phyloP scores from a whole-genome alignment of 2,888 invertebrate genomes.

The Hedychridium roseum region DNA sequence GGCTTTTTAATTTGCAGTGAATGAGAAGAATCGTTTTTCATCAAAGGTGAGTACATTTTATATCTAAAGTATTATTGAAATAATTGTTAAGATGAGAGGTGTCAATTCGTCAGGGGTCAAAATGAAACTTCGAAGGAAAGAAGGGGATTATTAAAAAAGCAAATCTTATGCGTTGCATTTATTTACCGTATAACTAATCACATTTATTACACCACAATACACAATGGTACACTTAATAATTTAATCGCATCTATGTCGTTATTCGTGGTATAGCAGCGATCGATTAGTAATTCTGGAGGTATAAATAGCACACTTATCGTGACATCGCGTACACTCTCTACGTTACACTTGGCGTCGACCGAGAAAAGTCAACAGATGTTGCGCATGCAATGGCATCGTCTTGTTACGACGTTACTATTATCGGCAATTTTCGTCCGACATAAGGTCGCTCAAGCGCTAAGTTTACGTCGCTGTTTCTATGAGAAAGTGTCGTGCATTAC shows the following conservation, averaged over 20 bases:
- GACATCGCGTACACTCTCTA: slow-evolving; percentile 51
- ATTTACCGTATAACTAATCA: slow-evolving; percentile 53
- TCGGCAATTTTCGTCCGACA: background rate
- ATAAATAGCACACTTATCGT: slow-evolving; percentile 60
- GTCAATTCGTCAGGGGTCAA: too few species aligned
- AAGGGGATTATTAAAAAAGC: too few species aligned
- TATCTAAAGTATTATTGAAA: too few species aligned
- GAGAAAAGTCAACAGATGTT: slow-evolving; percentile 12
- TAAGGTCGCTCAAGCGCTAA: background rate
- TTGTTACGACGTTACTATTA: background rate
- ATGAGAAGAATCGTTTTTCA: too few species aligned
- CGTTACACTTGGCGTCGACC: slow-evolving; percentile 38
- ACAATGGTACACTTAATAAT: slow-evolving; percentile 62
- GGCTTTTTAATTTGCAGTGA: too few species aligned
- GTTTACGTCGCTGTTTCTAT: too few species aligned
- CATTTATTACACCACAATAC: slow-evolving; percentile 63
- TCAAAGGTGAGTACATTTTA: too few species aligned
- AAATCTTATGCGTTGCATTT: slow-evolving; percentile 38
- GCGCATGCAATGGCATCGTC: slow-evolving; percentile 1
- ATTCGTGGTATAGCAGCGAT: slow-evolving; percentile 54
- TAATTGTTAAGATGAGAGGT: too few species aligned
- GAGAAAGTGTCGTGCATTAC: slow-evolving; percentile 46
- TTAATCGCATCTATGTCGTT: slow-evolving; percentile 57
- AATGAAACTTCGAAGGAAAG: too few species aligned
- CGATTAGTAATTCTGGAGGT: slow-evolving; percentile 50